Base-by-base conservation (phyloP, 1,140 invertebrate species). In the Atta colombica region DNA sequence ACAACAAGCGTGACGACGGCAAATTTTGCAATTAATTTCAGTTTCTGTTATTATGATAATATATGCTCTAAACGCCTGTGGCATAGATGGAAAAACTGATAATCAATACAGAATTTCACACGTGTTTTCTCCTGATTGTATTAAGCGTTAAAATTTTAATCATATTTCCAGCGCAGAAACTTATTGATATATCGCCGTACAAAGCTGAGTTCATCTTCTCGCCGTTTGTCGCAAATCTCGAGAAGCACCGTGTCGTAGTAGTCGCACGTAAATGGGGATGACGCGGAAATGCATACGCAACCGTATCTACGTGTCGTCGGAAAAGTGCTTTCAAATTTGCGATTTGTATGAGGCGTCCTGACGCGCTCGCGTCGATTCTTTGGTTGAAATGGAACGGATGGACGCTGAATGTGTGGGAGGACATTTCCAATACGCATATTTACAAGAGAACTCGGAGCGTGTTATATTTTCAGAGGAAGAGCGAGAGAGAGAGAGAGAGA, bases 361-460 rank as follows among this genome's bases (percentile, higher is more conserved):
- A n/a, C 61, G 85, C 35, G 49, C 21, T 35, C 39, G 14, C 39
- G 69, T 65, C 78, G 88, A 85, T 90, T 85, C 75, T 85, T 90
- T 51, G 55, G 18, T 39, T 39, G 85, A 87, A 90, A 90, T 87
- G 85, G 78, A 78, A 87, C 58, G 85, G 55, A 81, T 77, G 71
- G 87, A 75, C 51, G 14, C 51, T 45, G 66, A 58, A 65, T 63
- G 53, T 45, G 74, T 16, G 31, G 16, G 31, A 86, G 61, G 51
- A 86, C 51, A 80, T 80, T 85, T 88, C 88, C 88, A 82, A 89
- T 91, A 81, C 77, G 77, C 68, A 45, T 91, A 91, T 91, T 87
- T 86, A 78, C 85, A 25, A 58, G 58, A 55, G 31, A 68, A 77
- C 45, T 55, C 21, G 21, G 81, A 60, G 39, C 66, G 74, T 51